These are phyloP conservation scores for Pollenia amentaria DNA, from an alignment of 2,888 invertebrate species.

Conservation along the genomic window DNA sequence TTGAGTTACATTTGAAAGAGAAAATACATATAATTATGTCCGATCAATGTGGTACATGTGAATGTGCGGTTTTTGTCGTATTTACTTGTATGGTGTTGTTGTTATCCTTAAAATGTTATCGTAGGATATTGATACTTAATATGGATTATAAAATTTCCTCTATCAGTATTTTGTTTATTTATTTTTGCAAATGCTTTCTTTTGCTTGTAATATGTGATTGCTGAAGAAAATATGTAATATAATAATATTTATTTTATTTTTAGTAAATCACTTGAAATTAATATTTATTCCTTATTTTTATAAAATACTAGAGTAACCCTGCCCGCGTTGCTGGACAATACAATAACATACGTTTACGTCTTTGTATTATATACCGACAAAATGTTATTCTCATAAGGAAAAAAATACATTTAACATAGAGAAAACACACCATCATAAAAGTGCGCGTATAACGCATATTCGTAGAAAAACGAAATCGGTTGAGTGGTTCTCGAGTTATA, in stretches of 20 bases:
- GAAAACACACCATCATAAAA: too few relatives aligned
- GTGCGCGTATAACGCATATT: too few relatives aligned
- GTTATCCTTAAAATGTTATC: conserved; percentile 35
- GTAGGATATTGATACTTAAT: conserved; percentile 34
- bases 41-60: neutral
- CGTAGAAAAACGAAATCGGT: too few relatives aligned
- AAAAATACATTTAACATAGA: too few relatives aligned
- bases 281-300: too few relatives aligned
- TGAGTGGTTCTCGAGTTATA: too few relatives aligned
- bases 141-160: conserved; percentile 37
- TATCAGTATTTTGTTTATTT: conserved; percentile 25
- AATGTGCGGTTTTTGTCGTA: neutral
- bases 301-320: too few relatives aligned
- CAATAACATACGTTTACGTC: too few relatives aligned
- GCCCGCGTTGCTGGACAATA: too few relatives aligned
- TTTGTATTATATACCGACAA: too few relatives aligned
- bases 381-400: too few relatives aligned
- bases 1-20: conserved; percentile 43
- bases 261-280: conserved; percentile 22
- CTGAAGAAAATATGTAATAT: neutral
- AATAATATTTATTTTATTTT: conserved; percentile 19
- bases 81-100: neutral
- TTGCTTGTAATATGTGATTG: neutral
- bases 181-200: neutral
- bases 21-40: neutral